A percentile compares a stretch with the other conserved stretches of the same genome.
phyloP scores from a whole-genome alignment of 2,888 invertebrate species.

The Acrobasis repandana region DNA sequence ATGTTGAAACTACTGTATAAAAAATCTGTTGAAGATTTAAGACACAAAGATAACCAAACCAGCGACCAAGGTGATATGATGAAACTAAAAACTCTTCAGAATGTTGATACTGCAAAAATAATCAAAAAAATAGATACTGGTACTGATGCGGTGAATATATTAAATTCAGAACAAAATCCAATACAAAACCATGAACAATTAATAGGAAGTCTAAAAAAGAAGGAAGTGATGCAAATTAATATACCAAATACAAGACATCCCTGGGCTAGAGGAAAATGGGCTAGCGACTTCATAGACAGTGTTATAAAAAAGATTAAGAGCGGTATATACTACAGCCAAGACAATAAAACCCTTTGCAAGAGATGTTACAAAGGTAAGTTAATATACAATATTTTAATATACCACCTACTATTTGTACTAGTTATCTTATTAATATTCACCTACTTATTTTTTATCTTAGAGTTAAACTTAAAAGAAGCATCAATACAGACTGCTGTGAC shows the following conservation, averaged over 20 bases:
- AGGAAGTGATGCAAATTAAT: background rate
- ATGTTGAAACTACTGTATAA: slow-evolving; percentile 59
- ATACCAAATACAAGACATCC: slow-evolving; percentile 30
- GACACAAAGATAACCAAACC: slow-evolving; percentile 26
- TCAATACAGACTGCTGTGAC: slow-evolving; percentile 46
- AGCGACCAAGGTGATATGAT: slow-evolving; percentile 26
- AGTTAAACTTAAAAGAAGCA: slow-evolving; percentile 41
- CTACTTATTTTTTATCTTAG: slow-evolving; percentile 23
- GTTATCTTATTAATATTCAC: background rate
- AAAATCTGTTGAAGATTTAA: slow-evolving; percentile 39
- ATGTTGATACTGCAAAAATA: background rate
- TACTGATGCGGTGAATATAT: slow-evolving; percentile 30
- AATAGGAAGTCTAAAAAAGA: background rate
- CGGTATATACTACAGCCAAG: slow-evolving; percentile 63
- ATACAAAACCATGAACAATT: background rate
- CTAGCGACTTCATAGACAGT: slow-evolving; percentile 69
- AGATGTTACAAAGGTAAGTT: slow-evolving; percentile 33
- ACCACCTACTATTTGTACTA: background rate
- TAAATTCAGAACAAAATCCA: slow-evolving; percentile 4
- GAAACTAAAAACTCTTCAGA: slow-evolving; percentile 11
- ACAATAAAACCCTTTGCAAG: slow-evolving; percentile 34
- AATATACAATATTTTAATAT: slow-evolving; percentile 1
- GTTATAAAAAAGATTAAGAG: slow-evolving; percentile 63
- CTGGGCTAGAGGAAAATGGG: slow-evolving; percentile 61
- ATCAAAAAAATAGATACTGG: slow-evolving; percentile 30